Base-by-base conservation (phyloP, 2,797 vertebrate genomes). In the Anableps anableps region DNA sequence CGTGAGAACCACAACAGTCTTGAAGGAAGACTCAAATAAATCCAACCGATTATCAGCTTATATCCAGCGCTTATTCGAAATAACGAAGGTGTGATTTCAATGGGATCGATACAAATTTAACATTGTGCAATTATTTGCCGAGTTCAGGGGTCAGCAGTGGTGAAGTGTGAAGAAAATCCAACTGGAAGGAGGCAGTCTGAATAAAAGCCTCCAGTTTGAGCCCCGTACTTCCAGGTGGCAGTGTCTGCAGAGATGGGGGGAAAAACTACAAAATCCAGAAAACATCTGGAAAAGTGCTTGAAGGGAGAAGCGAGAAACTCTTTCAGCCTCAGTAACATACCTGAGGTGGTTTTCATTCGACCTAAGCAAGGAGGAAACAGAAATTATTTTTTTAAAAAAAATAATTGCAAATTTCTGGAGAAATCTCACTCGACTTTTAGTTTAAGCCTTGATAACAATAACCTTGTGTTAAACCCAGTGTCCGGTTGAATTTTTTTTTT, bases 231-330 rank as follows among this genome's bases (percentile, higher is more conserved):
- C 58, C 76, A 82, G 79, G 88, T 80, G 92, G 92, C 92, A 92
- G 88, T 86, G 87, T 91, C 89, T 84, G 86, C 87, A 82, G 86
- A 92, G 78, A 72, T 41, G 79, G 55, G 82, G 87, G 21, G 75
- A 80, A 83, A 79, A 85, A n/a, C n/a, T n/a, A 13, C n/a, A 88
- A 79, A 75, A 82, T 83, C 84, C 79, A n/a, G 53, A 13, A n/a
- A 48, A 64, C 55, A 36, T 64, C 58, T 47, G 88, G 90, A 91
- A 96, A 96, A 95, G 95, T 95, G 95, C 95, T 95, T 94, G 81
- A 88, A 88, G 95, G 95, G 94, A 43, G 53, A 76, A 84, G 80
- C n/a, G 23, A 23, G 13, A 50, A 53, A 74, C 34, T 23, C 34
- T 17, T 38, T 21, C 34, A 38, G 19, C 16, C 62, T 36, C 17